Evolutionary conservation across 2,888 invertebrate species (phyloP), one percentile per base, ranked within the genome.

Genomic region (Nephrocerus scutellatus): DNA sequence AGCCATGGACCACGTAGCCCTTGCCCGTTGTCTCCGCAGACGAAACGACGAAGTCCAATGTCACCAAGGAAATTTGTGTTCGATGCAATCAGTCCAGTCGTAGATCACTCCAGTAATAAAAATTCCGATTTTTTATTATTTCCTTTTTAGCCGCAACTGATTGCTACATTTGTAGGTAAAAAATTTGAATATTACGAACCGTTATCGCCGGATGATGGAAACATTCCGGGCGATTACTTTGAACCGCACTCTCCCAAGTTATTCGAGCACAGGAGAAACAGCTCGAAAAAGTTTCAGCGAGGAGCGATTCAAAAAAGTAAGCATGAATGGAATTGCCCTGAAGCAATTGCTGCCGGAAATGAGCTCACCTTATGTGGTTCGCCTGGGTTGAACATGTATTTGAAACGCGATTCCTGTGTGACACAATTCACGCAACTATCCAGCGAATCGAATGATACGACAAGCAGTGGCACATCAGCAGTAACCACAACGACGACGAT

Each of bases 51-150:
- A 4, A 77, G 77, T 44, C 78, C 79, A 0, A 74, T 74, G 49
- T 72, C 75, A 24, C 74, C 77, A 1, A 70, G 75, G 21, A 76
- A 75, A 50, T 77, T 77, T 45, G 73, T 76, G 28, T 77, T 77
- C 50, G 74, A 69, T 48, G 66, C 68, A 5, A 63, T 67, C 13
- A 67, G 66, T 46, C 67, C 66, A 0, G 49, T 51, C n/a, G 31
- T 47, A 2, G 56, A 56, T 26, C 45, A 46, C 1, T 39, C 51
- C 2, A 43, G 48, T 14, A n/a, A n/a, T n/a, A n/a, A n/a, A n/a
- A n/a, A n/a, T n/a, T n/a, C n/a, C n/a, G n/a, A n/a, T n/a, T n/a
- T n/a, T n/a, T n/a, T n/a, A n/a, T n/a, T n/a, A n/a, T n/a, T n/a
- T n/a, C n/a, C n/a, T n/a, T n/a, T n/a, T n/a, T n/a, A n/a, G n/a